Evolutionary conservation across 2,888 invertebrate genomes (phyloP).

Genomic region (Trileptium ribeirensis): DNA sequence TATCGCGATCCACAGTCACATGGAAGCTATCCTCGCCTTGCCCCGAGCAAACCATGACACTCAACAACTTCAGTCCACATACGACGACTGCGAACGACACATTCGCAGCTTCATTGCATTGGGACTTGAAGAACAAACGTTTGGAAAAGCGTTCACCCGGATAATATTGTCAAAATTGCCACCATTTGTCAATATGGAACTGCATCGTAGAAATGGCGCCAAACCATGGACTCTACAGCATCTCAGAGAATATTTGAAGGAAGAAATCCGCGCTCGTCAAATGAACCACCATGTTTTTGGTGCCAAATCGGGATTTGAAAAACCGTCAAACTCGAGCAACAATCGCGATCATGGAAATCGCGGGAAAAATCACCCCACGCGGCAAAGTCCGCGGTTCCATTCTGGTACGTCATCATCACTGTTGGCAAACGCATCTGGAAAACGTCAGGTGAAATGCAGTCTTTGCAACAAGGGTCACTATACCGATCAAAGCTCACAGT

Average conservation of each 20-base stretch:
- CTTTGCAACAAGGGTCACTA: neutral
- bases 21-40: neutral
- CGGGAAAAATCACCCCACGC: neutral
- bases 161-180: slow-evolving; percentile 1
- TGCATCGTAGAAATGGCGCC: neutral
- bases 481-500: neutral
- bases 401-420: neutral
- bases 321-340: neutral
- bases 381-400: neutral
- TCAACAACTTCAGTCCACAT: neutral
- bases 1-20: neutral
- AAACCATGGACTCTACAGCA: neutral
- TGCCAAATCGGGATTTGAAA: neutral
- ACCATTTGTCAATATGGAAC: neutral
- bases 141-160: neutral
- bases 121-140: neutral
- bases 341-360: too few relatives aligned
- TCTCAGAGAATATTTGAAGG: neutral
- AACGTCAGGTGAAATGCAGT: neutral
- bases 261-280: neutral
- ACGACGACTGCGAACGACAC: slow-evolving; percentile 4
- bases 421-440: neutral
- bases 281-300: neutral
- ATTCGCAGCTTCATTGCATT: neutral
- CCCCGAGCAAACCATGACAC: neutral